A percentile compares a stretch with the other conserved stretches of the same genome.
Evolutionary conservation across 2,797 vertebrate species (phyloP).

Genomic region (Lateolabrax maculatus): DNA sequence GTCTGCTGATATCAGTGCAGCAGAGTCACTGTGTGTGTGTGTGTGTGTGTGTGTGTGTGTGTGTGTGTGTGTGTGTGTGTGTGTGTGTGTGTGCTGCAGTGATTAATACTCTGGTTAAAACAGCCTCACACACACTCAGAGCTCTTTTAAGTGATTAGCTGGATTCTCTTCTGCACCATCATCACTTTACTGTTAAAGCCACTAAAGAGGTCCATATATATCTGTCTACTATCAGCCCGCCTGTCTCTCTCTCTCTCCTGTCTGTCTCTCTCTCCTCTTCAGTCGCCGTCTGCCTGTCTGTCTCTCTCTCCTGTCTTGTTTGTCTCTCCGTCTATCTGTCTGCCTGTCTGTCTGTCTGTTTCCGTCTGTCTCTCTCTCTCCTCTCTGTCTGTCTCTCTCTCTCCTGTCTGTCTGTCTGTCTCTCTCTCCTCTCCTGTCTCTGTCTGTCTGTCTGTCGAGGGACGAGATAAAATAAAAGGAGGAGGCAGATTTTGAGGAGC

Average conservation of each 20-base stretch:
- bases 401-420: too few relatives aligned
- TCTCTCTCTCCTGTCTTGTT: too few relatives aligned
- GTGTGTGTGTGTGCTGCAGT: constrained; percentile 51
- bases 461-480: too few relatives aligned
- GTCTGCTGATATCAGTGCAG: neutral
- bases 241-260: neutral
- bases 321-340: too few relatives aligned
- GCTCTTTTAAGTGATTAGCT: constrained; percentile 95
- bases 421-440: too few relatives aligned
- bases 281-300: too few relatives aligned
- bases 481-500: too few relatives aligned
- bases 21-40: neutral
- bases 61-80: neutral
- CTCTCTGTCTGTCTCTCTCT: too few relatives aligned
- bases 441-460: too few relatives aligned
- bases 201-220: constrained; percentile 86
- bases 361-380: too few relatives aligned
- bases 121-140: constrained; percentile 56
- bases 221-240: constrained; percentile 51
- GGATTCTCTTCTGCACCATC: constrained; percentile 81
- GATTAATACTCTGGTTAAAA: constrained; percentile 84
- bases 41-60: neutral
- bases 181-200: constrained; percentile 89
- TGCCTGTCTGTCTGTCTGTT: too few relatives aligned
- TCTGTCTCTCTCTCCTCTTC: neutral